phyloP scores from a whole-genome alignment of 2,113 vertebrate species.

The Sula dactylatra region DNA sequence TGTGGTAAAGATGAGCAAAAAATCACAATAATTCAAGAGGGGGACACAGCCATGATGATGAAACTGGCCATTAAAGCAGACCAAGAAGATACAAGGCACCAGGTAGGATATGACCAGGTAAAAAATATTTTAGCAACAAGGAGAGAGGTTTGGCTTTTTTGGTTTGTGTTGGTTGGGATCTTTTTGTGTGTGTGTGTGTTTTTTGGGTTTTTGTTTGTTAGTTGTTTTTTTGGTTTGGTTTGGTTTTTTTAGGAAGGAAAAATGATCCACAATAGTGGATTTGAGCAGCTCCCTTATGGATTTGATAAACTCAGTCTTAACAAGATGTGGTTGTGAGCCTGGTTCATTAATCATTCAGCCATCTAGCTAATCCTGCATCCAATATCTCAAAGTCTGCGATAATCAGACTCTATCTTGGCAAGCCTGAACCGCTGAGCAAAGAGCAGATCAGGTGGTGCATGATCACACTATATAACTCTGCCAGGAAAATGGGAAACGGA shows the following conservation, averaged over 20 bases:
- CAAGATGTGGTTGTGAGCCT: neutral
- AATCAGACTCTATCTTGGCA: neutral
- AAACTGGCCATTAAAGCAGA: neutral
- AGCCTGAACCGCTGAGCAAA: neutral
- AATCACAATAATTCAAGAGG: neutral
- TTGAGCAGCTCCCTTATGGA: neutral
- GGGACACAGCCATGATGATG: neutral
- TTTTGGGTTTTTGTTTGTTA: too few relatives aligned
- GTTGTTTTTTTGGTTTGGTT: too few relatives aligned
- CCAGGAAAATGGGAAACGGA: fast-evolving
- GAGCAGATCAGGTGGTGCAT: neutral
- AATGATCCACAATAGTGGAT: neutral
- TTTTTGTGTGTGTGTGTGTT: too few relatives aligned
- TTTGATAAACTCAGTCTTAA: slow-evolving; percentile 25
- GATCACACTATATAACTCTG: neutral
- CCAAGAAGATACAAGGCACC: neutral
- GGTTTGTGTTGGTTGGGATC: too few relatives aligned
- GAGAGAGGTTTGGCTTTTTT: neutral
- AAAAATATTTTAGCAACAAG: neutral
- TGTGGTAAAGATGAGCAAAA: neutral
- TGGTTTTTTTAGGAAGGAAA: neutral
- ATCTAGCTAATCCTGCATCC: neutral
- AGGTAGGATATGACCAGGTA: neutral
- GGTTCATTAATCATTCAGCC: neutral
- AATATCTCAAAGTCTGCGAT: neutral